Conservation (phyloP, 1,140 invertebrate species). For the Coboldia fuscipes region DNA sequence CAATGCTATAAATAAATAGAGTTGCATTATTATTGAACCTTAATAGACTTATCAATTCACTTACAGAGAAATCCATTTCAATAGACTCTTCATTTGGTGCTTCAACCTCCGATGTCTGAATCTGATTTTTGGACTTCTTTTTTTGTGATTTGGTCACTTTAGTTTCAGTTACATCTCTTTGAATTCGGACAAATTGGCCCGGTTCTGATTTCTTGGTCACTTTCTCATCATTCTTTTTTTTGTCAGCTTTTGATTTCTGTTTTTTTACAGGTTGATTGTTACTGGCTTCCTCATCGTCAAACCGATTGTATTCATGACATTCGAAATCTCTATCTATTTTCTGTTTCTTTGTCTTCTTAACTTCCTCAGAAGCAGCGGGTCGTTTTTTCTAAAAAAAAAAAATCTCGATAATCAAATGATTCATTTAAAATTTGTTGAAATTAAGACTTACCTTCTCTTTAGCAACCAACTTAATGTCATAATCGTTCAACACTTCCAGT, state of each 20-base stretch:
- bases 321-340: too few species aligned
- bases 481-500: slow-evolving; percentile 17
- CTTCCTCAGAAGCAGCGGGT: not conserved
- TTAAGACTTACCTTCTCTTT: slow-evolving; percentile 1
- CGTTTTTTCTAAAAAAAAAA: not conserved
- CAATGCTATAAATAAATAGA: slow-evolving; percentile 44
- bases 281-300: not conserved
- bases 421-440: too few species aligned
- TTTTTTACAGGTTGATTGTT: not conserved
- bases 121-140: too few species aligned
- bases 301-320: not conserved
- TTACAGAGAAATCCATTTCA: too few species aligned
- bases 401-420: not conserved
- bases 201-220: not conserved
- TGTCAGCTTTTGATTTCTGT: not conserved
- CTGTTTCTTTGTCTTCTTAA: not conserved
- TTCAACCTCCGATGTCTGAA: too few species aligned
- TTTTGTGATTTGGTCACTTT: not conserved
- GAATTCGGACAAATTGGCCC: slow-evolving; percentile 2
- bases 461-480: slow-evolving; percentile 11
- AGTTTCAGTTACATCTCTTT: not conserved
- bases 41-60: too few species aligned
- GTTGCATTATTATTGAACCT: too few species aligned
- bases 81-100: too few species aligned
- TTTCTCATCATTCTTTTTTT: not conserved